Base-by-base conservation (phyloP, 2,797 vertebrate genomes). In the Typhlichthys subterraneus region DNA sequence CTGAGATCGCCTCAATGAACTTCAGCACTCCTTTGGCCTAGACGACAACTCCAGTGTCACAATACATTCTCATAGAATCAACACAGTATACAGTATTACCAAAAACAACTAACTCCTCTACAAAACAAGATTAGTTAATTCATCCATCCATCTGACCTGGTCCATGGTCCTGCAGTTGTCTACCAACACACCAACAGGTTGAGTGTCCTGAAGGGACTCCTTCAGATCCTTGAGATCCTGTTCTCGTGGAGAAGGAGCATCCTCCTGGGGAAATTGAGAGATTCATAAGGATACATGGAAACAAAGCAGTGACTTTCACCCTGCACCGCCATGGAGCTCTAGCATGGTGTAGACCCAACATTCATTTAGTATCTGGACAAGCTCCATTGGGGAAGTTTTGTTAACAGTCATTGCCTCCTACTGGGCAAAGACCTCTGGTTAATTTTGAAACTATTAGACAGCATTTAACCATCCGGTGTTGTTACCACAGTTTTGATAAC, bases 1-100 rank as follows among this genome's bases (percentile, higher is more conserved):
- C 98, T 0, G 97, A 99, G 79, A 98, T 95, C 0, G 95, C 97
- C 65, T 99, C 98, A 0, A 98, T 96, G 54, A 99, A 99, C 73
- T 98, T 99, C 9, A 99, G 80, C 82, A 99, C 92, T 0, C 93
- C 97, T 84, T 95, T 98, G 38, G 97, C 96, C 96, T 99, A 56
- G 33, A 59, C 8, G 9, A 63, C 17, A 72, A 56, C 0, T 33
- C 38, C 63, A 45, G 17, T 47, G 17, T 0, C 53, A 46, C 1
- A 14, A 55, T 53, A 14, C 10, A 10, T 10, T 5, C 12, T 10
- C 42, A 1, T 12, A 12, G 17, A 54, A n/a, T 12, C 45, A 31
- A 12, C 29, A 46, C 2, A 52, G 0, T 38, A 1, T 13, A 46
- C 2, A 52, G 0, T 38, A 1, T 13, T n/a, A 45, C 13, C 12